Conservation (phyloP, 2,888 invertebrate species). For the Xestia ashworthii region DNA sequence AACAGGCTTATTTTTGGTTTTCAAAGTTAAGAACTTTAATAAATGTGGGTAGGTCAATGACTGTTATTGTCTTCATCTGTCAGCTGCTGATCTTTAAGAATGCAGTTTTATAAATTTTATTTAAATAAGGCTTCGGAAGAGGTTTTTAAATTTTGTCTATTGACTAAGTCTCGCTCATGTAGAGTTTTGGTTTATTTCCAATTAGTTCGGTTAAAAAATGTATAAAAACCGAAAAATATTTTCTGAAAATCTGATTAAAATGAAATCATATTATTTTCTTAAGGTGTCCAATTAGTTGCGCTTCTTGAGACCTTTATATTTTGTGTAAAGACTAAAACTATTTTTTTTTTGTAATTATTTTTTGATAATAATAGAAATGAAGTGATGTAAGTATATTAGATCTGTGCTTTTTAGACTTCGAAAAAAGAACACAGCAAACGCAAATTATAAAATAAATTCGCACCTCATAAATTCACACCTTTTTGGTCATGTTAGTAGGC, state of each 20-base stretch:
- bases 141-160: constrained; percentile 17
- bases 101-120: constrained; percentile 25
- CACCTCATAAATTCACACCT: background rate
- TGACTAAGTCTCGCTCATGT: background rate
- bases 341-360: background rate
- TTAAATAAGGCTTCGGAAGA: background rate
- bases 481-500: background rate
- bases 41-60: too few species aligned
- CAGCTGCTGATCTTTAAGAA: constrained; percentile 36
- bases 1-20: too few species aligned
- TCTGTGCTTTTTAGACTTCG: constrained; percentile 38
- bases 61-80: too few species aligned
- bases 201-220: background rate
- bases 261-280: constrained; percentile 4
- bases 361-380: constrained; percentile 13
- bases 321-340: constrained; percentile 2
- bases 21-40: too few species aligned
- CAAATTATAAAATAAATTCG: background rate
- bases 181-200: background rate
- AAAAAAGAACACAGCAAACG: background rate
- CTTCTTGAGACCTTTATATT: constrained; percentile 2
- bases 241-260: constrained; percentile 10
- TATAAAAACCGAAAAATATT: constrained; percentile 13
- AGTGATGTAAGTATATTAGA: constrained; percentile 47
- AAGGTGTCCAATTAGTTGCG: background rate